phyloP scores from a whole-genome alignment of 2,888 invertebrate genomes.

The Pomacea canaliculata region DNA sequence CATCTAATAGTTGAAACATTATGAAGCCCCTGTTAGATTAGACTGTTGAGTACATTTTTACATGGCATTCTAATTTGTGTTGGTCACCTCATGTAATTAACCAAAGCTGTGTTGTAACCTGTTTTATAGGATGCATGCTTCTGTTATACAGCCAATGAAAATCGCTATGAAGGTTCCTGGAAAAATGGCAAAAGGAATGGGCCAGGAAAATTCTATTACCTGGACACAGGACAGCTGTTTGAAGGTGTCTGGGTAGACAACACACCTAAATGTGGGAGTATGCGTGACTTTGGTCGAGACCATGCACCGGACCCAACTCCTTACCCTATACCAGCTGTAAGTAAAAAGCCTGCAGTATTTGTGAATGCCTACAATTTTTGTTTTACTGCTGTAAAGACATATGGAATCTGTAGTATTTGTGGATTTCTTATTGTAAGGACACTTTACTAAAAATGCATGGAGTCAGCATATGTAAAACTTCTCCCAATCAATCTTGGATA shows the following conservation, averaged over 20 bases:
- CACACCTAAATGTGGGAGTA: constrained; percentile 69
- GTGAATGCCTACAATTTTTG: background rate
- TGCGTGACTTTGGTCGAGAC: constrained; percentile 68
- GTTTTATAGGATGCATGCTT: too few species aligned
- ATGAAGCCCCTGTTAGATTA: background rate
- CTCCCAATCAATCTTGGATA: background rate
- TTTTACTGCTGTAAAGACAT: too few species aligned
- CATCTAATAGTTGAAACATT: background rate
- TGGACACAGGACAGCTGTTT: constrained; percentile 69
- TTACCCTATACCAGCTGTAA: constrained; percentile 65
- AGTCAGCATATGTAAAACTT: background rate
- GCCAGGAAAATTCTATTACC: constrained; percentile 69
- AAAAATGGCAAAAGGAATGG: constrained; percentile 70
- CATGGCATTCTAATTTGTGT: too few species aligned
- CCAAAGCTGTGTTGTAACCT: too few species aligned
- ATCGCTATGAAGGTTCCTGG: constrained; percentile 70
- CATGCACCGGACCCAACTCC: constrained; percentile 66
- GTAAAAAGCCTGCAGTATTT: constrained; percentile 11
- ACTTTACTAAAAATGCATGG: too few species aligned
- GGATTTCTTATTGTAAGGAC: too few species aligned
- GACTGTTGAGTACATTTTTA: background rate
- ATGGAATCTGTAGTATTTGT: too few species aligned
- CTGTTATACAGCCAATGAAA: constrained; percentile 64
- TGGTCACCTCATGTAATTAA: too few species aligned
- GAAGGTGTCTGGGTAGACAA: constrained; percentile 70